Evolutionary conservation across 2,797 vertebrate species (phyloP), one percentile per base, ranked within the genome.

Genomic region (Schizopygopsis pylzovi): DNA sequence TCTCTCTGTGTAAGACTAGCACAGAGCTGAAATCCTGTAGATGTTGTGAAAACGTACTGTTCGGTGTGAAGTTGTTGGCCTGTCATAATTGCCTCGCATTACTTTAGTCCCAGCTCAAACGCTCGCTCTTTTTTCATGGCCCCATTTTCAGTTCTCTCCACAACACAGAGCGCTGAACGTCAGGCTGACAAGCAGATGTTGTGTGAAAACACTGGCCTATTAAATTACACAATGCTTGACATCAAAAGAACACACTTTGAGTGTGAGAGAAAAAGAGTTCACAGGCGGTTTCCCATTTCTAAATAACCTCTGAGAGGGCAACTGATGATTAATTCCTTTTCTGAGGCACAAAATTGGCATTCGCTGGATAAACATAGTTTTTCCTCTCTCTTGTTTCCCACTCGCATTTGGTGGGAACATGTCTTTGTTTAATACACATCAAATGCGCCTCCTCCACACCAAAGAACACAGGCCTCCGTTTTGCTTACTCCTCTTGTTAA

Each of bases 161-260:
- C 89, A 90, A 86, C 90, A 89, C 89, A 89, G 73, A 86, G 41
- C 84, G 92, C 92, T 95, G 93, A 95, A 92, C 93, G 92, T 82
- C 7, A 87, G 92, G 92, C 93, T 95, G 93, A 95, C 93, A 93
- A 93, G 94, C 94, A 95, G 94, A 95, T 94, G 93, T 94, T 94
- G 90, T 93, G 93, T 93, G 92, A 94, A 92, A 95, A 94, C 92
- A 91, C 92, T 90, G 92, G 91, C 93, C 92, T 95, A 94, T 95
- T 94, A 94, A 91, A 92, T 94, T 94, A 91, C 94, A 94, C 92
- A 93, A 91, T 92, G 85, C 88, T 79, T 77, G 33, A 91, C 92
- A 91, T 93, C 93, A 94, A 93, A 94, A 89, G 91, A 80, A 88
- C 88, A 76, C 8, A 77, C 86, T 90, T 89, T 86, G 91, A 75